Percentiles rank a stretch among this genome's conserved stretches.
phyloP scores from a whole-genome alignment of 1,140 invertebrate species.

The Bombus superbus region DNA sequence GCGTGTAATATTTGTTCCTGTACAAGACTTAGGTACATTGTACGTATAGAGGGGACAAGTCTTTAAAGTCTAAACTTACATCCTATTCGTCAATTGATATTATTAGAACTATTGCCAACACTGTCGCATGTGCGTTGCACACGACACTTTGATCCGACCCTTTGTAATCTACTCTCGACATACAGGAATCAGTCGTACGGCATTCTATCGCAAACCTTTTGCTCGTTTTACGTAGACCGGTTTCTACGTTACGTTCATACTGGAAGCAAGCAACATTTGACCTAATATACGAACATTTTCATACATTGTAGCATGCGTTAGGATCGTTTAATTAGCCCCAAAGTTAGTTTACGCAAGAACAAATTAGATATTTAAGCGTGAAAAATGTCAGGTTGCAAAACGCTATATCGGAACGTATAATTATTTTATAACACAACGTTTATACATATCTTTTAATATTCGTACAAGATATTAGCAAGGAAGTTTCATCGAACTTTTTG shows the following conservation, averaged over 20 bases:
- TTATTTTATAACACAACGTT: too few relatives aligned
- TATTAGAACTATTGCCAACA: constrained; percentile 29
- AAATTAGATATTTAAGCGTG: not conserved
- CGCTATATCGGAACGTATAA: not conserved
- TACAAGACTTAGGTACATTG: not conserved
- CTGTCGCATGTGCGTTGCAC: not conserved
- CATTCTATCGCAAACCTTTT: not conserved
- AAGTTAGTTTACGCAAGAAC: not conserved
- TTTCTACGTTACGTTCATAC: not conserved
- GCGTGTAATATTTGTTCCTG: not conserved
- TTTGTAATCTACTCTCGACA: not conserved
- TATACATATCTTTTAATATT: not conserved
- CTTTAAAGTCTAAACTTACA: not conserved
- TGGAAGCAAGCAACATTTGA: not conserved
- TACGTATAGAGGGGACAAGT: not conserved
- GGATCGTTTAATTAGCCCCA: too few relatives aligned
- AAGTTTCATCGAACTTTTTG: not conserved
- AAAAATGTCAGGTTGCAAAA: not conserved
- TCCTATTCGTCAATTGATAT: constrained; percentile 3
- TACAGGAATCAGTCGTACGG: not conserved
- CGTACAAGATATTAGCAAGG: not conserved
- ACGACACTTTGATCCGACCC: not conserved
- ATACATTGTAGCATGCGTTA: too few relatives aligned
- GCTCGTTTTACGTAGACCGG: not conserved
- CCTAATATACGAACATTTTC: too few relatives aligned